phyloP scores from a whole-genome alignment of 2,888 invertebrate species.

The Stictocephala bisonia region DNA sequence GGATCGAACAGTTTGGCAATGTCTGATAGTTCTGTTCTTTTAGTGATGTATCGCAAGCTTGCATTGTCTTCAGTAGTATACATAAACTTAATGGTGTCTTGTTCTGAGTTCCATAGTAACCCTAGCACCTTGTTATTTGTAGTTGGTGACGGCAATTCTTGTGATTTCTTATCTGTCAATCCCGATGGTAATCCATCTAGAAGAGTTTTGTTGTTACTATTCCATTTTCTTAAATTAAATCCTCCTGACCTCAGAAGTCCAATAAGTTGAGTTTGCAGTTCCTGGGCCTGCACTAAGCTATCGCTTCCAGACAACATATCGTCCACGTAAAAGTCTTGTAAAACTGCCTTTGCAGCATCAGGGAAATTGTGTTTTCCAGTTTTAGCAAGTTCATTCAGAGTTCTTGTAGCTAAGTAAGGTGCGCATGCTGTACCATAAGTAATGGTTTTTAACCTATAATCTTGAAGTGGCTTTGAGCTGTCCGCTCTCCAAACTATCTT shows the following conservation, averaged over 20 bases:
- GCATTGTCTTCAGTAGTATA: neutral
- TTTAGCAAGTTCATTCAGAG: conserved; percentile 57
- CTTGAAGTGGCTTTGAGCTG: conserved; percentile 4
- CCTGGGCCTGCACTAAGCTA: neutral
- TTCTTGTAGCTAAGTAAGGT: conserved; percentile 59
- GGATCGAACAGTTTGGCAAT: neutral
- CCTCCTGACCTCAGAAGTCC: neutral
- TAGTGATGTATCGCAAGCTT: neutral
- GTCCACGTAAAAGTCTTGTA: conserved; percentile 61
- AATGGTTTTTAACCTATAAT: conserved; percentile 59
- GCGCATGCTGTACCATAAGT: conserved; percentile 62
- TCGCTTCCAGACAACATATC: conserved; percentile 56
- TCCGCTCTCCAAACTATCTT: conserved; percentile 62
- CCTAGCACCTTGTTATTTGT: neutral
- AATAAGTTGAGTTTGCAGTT: neutral
- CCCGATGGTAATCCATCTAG: neutral
- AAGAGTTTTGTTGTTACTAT: too few relatives aligned
- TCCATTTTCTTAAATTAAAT: neutral
- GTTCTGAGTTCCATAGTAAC: neutral
- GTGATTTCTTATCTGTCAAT: neutral
- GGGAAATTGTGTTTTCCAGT: conserved; percentile 51
- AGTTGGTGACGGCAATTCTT: neutral
- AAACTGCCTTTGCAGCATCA: conserved; percentile 48
- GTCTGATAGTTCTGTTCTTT: neutral
- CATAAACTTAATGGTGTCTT: neutral